These are phyloP conservation scores for Ceriagrion tenellum DNA, from an alignment of 2,888 invertebrate genomes.

Conservation along the genomic window DNA sequence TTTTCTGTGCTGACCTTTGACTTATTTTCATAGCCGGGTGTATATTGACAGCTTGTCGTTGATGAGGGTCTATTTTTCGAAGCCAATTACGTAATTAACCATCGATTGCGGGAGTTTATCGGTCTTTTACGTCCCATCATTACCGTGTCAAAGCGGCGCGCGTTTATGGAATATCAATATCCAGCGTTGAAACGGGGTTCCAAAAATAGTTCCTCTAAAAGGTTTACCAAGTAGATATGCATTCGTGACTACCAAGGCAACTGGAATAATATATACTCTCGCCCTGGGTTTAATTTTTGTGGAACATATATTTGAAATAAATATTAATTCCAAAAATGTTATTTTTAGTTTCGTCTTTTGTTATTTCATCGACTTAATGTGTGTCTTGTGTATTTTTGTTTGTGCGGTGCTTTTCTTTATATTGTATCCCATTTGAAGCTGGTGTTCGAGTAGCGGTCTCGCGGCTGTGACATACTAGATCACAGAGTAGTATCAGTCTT, in stretches of 20 bases:
- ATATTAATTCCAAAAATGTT: too few relatives aligned
- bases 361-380: too few relatives aligned
- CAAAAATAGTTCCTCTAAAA: neutral
- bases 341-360: too few relatives aligned
- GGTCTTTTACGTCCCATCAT: neutral
- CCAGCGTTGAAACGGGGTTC: neutral
- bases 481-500: too few relatives aligned
- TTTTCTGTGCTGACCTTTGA: neutral
- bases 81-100: neutral
- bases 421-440: too few relatives aligned
- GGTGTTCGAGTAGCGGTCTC: too few relatives aligned
- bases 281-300: too few relatives aligned
- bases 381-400: too few relatives aligned
- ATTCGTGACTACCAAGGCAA: neutral
- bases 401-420: too few relatives aligned
- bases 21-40: neutral
- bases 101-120: neutral
- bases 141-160: neutral
- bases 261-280: neutral
- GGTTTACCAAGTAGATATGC: neutral
- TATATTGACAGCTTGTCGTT: neutral
- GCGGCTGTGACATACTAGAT: too few relatives aligned
- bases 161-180: constrained; percentile 27
- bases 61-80: neutral
- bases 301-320: too few relatives aligned